Evolutionary conservation across 2,888 invertebrate genomes (phyloP).

Genomic region (Yponomeuta evonymella): DNA sequence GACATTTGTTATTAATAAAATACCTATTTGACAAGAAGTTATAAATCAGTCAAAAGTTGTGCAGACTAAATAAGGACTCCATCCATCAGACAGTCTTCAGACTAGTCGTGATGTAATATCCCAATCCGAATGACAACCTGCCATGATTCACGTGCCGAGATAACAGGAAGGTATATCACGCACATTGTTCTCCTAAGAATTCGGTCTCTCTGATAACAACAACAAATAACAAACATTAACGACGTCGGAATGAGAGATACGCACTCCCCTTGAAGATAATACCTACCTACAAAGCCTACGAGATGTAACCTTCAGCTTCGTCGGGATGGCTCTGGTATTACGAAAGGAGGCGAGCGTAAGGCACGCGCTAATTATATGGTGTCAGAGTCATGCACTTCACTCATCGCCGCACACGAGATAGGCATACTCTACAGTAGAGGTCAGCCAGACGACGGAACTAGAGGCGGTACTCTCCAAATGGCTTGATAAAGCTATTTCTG

Average conservation of each 20-base stretch:
- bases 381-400: constrained; percentile 1
- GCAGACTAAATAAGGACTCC: background rate
- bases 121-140: background rate
- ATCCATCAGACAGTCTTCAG: background rate
- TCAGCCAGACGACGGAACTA: background rate
- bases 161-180: background rate
- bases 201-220: background rate
- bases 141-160: background rate
- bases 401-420: background rate
- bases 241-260: background rate
- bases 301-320: background rate
- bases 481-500: background rate
- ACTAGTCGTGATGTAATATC: background rate
- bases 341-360: background rate
- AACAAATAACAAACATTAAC: background rate
- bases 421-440: background rate
- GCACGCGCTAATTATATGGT: background rate
- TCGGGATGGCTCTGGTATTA: background rate
- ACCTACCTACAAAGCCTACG: background rate
- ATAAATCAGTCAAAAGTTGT: background rate
- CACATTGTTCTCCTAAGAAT: background rate
- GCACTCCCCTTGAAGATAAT: background rate
- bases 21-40: background rate
- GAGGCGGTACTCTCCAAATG: background rate
- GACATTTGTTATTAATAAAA: background rate